Evolutionary conservation across 1,140 invertebrate species (phyloP).

Genomic region (Anoplolepis gracilipes): DNA sequence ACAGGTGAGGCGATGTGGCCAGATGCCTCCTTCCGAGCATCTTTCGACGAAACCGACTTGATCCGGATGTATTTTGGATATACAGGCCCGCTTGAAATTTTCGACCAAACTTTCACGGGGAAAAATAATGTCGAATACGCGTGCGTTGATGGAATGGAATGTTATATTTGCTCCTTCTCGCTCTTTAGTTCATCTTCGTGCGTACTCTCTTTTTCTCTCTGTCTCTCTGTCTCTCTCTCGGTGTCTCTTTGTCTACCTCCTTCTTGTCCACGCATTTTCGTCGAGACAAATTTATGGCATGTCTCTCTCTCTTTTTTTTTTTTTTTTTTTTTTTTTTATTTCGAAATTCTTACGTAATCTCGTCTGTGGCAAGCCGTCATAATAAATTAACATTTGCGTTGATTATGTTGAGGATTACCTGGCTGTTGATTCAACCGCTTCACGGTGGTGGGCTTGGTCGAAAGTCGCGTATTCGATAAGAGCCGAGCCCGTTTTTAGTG

Average conservation of each 20-base stretch:
- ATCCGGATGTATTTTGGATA: background rate
- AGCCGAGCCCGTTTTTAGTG: slow-evolving; percentile 52
- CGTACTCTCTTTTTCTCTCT: background rate
- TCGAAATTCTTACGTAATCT: slow-evolving; percentile 25
- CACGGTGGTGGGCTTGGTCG: background rate
- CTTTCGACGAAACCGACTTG: slow-evolving; percentile 40
- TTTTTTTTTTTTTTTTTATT: slow-evolving; percentile 27
- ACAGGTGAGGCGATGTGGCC: slow-evolving; percentile 67
- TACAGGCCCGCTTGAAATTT: slow-evolving; percentile 25
- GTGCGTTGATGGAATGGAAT: background rate
- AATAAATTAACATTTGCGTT: slow-evolving; percentile 46
- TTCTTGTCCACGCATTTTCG: slow-evolving; percentile 27
- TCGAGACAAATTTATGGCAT: slow-evolving; percentile 23
- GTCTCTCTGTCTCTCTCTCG: background rate
- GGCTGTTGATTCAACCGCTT: background rate
- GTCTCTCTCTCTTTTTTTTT: slow-evolving; percentile 11
- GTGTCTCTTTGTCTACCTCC: background rate
- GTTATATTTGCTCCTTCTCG: background rate
- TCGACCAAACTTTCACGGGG: slow-evolving; percentile 65
- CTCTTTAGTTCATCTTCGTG: background rate
- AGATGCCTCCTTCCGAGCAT: slow-evolving; percentile 70
- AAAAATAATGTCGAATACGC: slow-evolving; percentile 41
- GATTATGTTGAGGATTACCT: slow-evolving; percentile 33
- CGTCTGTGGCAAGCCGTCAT: background rate
- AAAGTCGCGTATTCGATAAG: slow-evolving; percentile 6